Evolutionary conservation across 1,140 invertebrate species (phyloP).

Genomic region (Aculops lycopersici): DNA sequence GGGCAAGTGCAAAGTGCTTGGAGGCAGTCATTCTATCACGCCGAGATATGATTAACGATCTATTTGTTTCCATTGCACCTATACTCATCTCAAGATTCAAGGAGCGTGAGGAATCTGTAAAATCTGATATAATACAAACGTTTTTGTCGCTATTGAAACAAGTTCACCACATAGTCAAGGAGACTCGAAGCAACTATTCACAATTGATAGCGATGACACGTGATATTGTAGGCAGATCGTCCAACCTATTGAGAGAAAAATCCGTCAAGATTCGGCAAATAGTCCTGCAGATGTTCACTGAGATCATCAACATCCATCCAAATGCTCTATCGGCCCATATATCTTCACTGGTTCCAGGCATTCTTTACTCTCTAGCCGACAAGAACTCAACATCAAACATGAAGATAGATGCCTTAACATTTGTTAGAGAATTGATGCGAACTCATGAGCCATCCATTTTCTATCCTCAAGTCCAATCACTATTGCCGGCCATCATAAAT

Average conservation of each 20-base stretch:
- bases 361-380: constrained; percentile 44
- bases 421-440: constrained; percentile 50
- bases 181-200: too few relatives aligned
- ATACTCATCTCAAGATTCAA: constrained; percentile 67
- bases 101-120: constrained; percentile 94
- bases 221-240: constrained; percentile 48
- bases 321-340: constrained; percentile 55
- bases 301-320: constrained; percentile 56
- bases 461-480: constrained; percentile 36
- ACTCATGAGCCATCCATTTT: constrained; percentile 47
- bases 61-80: constrained; percentile 59
- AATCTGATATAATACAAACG: constrained; percentile 83
- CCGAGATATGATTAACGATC: constrained; percentile 55
- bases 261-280: constrained; percentile 70
- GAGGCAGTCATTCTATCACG: constrained; percentile 71
- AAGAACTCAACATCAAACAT: constrained; percentile 84
- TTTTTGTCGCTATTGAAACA: constrained; percentile 70
- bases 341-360: constrained; percentile 47
- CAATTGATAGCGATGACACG: constrained; percentile 27
- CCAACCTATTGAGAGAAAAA: constrained; percentile 64
- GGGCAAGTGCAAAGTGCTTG: constrained; percentile 81
- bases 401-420: constrained; percentile 86
- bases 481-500: constrained; percentile 54
- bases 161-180: constrained; percentile 27
- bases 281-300: constrained; percentile 57